Evolutionary conservation across 2,113 vertebrate genomes (phyloP).

Genomic region (Siniperca chuatsi): DNA sequence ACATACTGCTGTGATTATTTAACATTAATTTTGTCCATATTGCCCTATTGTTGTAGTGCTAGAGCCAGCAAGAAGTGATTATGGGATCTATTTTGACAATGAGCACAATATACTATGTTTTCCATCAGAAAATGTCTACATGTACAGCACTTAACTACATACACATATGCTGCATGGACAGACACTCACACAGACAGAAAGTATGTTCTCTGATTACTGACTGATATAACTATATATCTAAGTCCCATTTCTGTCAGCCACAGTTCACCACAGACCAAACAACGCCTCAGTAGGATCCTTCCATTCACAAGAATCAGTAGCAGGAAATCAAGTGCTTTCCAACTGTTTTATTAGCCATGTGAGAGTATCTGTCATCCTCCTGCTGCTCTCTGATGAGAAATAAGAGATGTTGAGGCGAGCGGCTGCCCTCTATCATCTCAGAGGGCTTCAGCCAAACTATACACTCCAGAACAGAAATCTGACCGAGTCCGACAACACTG

Average conservation of each 20-base stretch:
- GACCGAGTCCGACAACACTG: conserved; percentile 42
- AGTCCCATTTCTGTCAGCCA: conserved; percentile 9
- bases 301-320: conserved; percentile 53
- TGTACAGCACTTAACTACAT: neutral
- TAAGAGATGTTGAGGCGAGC: conserved; percentile 33
- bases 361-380: conserved; percentile 55
- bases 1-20: too few relatives aligned
- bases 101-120: neutral
- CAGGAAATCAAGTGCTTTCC: conserved; percentile 66
- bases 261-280: conserved; percentile 18
- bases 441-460: conserved; percentile 57
- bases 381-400: conserved; percentile 46
- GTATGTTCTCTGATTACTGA: conserved; percentile 12
- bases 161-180: neutral
- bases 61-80: neutral
- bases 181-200: conserved; percentile 18
- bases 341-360: conserved; percentile 58
- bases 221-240: conserved; percentile 13
- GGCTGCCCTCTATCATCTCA: conserved; percentile 59
- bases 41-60: too few relatives aligned
- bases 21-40: too few relatives aligned
- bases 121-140: neutral
- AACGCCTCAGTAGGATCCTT: conserved; percentile 5
- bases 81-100: neutral
- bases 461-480: conserved; percentile 57